Evolutionary conservation across 1,140 invertebrate genomes (phyloP).

Genomic region (Leptopilina boulardi): DNA sequence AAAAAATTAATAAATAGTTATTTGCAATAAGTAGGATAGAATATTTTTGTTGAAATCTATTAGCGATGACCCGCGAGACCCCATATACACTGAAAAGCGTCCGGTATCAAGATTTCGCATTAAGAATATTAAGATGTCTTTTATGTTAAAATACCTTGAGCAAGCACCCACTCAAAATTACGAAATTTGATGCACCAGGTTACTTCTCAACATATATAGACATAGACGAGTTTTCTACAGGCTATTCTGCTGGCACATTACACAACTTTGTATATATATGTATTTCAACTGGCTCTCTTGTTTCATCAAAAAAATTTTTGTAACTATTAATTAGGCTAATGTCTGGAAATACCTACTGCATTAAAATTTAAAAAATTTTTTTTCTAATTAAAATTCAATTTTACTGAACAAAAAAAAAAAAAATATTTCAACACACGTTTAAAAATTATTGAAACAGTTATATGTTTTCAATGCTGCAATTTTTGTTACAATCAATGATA

Average conservation of each 20-base stretch:
- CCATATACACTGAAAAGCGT: background rate
- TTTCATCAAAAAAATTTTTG: background rate
- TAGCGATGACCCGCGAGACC: background rate
- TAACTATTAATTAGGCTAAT: background rate
- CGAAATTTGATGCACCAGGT: background rate
- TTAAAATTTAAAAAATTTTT: too few species aligned
- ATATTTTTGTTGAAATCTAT: background rate
- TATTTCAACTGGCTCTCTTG: background rate
- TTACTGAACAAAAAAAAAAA: too few species aligned
- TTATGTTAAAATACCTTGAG: slow-evolving; percentile 3
- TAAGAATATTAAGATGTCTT: background rate
- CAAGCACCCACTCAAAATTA: slow-evolving; percentile 1
- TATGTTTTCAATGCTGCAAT: too few species aligned
- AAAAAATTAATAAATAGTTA: too few species aligned
- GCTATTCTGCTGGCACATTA: background rate
- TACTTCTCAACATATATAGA: background rate
- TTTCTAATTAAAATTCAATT: background rate
- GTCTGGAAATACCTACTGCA: background rate
- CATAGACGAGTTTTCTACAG: background rate
- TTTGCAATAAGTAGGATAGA: background rate
- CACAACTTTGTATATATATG: background rate
- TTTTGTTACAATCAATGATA: too few species aligned
- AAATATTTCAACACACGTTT: too few species aligned
- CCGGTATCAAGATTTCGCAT: slow-evolving; percentile 11
- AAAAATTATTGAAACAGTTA: too few species aligned